phyloP scores from a whole-genome alignment of 1,140 invertebrate species.

The Scaptomyza graminum region DNA sequence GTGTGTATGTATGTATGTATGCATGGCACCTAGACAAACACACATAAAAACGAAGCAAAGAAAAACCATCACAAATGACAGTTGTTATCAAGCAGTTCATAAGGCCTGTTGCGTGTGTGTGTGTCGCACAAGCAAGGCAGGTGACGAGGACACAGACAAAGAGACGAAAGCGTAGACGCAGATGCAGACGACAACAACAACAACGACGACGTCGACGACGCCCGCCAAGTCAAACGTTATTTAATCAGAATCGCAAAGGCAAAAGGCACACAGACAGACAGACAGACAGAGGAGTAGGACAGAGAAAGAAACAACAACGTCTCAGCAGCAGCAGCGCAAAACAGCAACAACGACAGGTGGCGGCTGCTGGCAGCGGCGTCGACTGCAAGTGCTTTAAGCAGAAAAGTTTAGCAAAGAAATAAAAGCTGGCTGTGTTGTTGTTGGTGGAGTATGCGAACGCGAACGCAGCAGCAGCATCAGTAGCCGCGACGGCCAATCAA shows the following conservation, averaged over 20 bases:
- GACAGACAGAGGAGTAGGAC: slow-evolving; percentile 2
- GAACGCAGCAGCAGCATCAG: slow-evolving; percentile 46
- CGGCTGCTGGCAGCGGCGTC: slow-evolving; percentile 45
- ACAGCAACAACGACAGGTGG: slow-evolving; percentile 45
- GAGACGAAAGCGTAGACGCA: slow-evolving; percentile 25
- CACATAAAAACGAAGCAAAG: slow-evolving; percentile 4
- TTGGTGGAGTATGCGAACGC: slow-evolving; percentile 40
- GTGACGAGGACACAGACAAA: slow-evolving; percentile 29
- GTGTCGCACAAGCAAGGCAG: slow-evolving; percentile 21
- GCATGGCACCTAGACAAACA: slow-evolving; percentile 23
- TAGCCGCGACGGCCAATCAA: slow-evolving; percentile 76
- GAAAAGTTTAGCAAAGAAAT: slow-evolving; percentile 63
- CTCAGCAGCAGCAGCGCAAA: slow-evolving; percentile 40
- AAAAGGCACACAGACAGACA: slow-evolving; percentile 33
- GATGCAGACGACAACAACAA: slow-evolving; percentile 24
- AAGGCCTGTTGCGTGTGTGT: slow-evolving; percentile 18
- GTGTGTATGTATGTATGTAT: too few relatives aligned
- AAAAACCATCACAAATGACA: slow-evolving; percentile 8
- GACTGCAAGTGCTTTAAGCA: slow-evolving; percentile 29
- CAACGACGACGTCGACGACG: slow-evolving; percentile 36
- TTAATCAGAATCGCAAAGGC: slow-evolving; percentile 72
- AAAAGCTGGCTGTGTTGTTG: slow-evolving; percentile 61
- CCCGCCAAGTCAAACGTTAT: slow-evolving; percentile 78
- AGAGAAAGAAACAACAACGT: slow-evolving; percentile 14
- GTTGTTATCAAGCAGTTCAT: slow-evolving; percentile 15